phyloP scores from a whole-genome alignment of 2,797 vertebrate species.

The Onychomys torridus region DNA sequence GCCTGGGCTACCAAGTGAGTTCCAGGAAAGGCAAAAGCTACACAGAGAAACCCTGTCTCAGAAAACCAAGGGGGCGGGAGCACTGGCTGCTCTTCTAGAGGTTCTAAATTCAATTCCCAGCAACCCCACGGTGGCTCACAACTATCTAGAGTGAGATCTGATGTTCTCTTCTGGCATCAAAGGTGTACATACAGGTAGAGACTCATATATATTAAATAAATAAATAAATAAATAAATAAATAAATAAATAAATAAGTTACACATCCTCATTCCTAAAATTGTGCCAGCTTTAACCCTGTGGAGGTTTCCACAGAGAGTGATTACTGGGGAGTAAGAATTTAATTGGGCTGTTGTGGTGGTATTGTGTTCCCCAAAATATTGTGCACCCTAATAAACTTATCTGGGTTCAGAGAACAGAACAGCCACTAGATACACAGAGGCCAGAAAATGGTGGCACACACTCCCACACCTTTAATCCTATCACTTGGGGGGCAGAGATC shows the following conservation, averaged over 20 bases:
- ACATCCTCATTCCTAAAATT: not conserved
- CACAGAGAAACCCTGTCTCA: no score
- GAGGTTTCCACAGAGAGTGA: not conserved
- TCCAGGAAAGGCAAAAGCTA: no score
- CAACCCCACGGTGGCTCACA: not conserved
- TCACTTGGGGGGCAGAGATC: no score
- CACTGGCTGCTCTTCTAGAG: not conserved
- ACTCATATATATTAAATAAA: not conserved
- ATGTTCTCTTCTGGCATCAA: not conserved
- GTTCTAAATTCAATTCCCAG: not conserved
- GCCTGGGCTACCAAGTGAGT: no score
- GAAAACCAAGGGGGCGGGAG: no score
- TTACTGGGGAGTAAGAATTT: not conserved
- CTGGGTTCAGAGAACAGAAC: no score
- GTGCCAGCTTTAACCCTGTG: rapidly evolving
- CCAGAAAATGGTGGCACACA: no score
- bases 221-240: not conserved
- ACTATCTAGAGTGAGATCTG: not conserved
- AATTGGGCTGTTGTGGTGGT: not conserved
- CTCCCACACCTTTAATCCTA: no score
- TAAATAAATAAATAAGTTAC: not conserved
- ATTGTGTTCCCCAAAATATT: no score
- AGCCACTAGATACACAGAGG: no score
- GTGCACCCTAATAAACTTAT: no score
- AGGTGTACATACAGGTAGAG: not conserved